A percentile compares a stretch with the other conserved stretches of the same genome.
phyloP scores from a whole-genome alignment of 2,888 invertebrate species.

The Ariolimax columbianus region DNA sequence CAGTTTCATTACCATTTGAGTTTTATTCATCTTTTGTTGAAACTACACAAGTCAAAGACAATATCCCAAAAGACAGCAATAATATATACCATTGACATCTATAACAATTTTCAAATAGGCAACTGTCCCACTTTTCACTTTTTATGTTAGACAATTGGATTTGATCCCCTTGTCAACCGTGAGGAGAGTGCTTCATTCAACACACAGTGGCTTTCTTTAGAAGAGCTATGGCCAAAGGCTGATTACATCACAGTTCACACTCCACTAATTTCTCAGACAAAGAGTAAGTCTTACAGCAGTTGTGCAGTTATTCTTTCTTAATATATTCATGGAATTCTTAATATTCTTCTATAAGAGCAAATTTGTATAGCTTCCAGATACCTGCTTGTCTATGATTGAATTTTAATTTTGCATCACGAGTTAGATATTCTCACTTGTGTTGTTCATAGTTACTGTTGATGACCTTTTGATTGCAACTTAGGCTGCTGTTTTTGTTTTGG shows the following conservation, averaged over 20 bases:
- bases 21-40: no score
- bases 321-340: neutral
- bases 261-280: slow-evolving; percentile 94
- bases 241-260: slow-evolving; percentile 99
- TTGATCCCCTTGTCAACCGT: slow-evolving; percentile 92
- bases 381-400: no score
- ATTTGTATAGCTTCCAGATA: no score
- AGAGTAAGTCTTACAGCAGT: slow-evolving; percentile 82
- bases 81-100: no score
- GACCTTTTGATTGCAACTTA: no score
- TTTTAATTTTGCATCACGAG: no score
- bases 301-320: neutral
- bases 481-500: no score
- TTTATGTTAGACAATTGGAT: slow-evolving; percentile 88
- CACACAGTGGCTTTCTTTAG: slow-evolving; percentile 88
- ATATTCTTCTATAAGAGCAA: neutral
- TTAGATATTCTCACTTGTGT: no score
- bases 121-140: neutral
- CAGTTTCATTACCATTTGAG: no score
- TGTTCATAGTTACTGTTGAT: no score
- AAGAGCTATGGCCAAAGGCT: slow-evolving; percentile 92
- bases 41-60: no score
- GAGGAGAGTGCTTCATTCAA: slow-evolving; percentile 88
- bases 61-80: no score
- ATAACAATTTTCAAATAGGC: neutral